These are phyloP conservation scores for Mycetomoellerius zeteki DNA, from an alignment of 1,140 invertebrate species.

Conservation along the genomic window DNA sequence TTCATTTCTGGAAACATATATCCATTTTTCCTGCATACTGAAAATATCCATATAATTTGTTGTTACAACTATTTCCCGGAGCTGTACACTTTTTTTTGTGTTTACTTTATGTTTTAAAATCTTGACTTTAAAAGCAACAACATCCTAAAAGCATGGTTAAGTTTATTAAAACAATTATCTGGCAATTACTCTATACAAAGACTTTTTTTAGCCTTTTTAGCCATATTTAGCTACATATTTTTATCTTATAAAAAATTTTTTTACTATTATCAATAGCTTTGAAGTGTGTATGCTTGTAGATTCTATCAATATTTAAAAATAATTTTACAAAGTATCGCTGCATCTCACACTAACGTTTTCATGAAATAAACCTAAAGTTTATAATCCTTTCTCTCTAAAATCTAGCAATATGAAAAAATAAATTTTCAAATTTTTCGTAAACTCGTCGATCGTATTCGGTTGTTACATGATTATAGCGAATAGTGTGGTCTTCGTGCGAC, in stretches of 20 bases:
- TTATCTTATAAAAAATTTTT: not conserved
- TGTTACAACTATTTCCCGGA: not conserved
- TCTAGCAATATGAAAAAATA: no score
- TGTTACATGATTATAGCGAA: not conserved
- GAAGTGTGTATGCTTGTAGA: not conserved
- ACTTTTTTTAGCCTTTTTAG: not conserved
- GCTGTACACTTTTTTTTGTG: not conserved
- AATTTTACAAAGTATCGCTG: not conserved
- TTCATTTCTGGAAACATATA: slow-evolving; percentile 71
- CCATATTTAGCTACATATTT: no score
- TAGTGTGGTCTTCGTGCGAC: not conserved
- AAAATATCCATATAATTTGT: slow-evolving; percentile 41
- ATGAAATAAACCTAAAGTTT: no score
- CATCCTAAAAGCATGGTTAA: not conserved
- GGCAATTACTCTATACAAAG: not conserved
- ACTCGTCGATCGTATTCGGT: not conserved
- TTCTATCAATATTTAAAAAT: not conserved
- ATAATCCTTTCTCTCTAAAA: not conserved
- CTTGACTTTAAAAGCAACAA: not conserved
- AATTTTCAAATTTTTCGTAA: not conserved
- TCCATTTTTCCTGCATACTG: slow-evolving; percentile 51
- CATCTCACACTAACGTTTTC: not conserved
- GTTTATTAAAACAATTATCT: not conserved
- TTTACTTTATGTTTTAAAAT: not conserved
- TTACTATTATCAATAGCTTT: not conserved